phyloP scores from a whole-genome alignment of 2,888 invertebrate genomes.

The Neuroscelio doddi region DNA sequence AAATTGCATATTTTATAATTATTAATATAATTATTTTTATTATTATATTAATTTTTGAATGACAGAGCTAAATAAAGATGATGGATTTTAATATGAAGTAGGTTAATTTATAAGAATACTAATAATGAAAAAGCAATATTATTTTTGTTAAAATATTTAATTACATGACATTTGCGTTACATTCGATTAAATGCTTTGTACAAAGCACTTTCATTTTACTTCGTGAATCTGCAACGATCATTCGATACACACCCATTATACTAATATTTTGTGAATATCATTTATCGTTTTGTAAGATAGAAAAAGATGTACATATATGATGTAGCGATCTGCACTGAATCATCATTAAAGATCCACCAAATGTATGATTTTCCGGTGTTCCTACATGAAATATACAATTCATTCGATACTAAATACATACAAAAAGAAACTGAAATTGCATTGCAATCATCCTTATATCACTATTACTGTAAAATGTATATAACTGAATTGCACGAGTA shows the following conservation, averaged over 20 bases:
- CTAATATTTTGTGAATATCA: not conserved
- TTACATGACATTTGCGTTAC: not conserved
- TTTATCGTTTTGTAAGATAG: not conserved
- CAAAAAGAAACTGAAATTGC: slow-evolving; percentile 3
- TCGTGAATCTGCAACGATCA: slow-evolving; percentile 3
- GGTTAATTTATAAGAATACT: no score
- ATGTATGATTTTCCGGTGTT: not conserved
- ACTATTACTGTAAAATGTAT: slow-evolving; percentile 6
- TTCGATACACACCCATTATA: slow-evolving; percentile 1
- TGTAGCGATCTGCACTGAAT: slow-evolving; percentile 1
- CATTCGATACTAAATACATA: slow-evolving; percentile 8
- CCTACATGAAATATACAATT: slow-evolving; percentile 8
- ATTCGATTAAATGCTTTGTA: slow-evolving; percentile 6
- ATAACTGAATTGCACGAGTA: slow-evolving; percentile 9
- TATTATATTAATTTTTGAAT: no score
- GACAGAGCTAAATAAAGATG: no score
- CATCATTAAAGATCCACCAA: slow-evolving; percentile 7
- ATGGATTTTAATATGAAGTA: no score
- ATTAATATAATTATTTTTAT: no score
- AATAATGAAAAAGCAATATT: not conserved
- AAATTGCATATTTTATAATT: no score
- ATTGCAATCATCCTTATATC: slow-evolving; percentile 1
- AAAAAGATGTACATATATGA: not conserved
- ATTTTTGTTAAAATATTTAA: slow-evolving; percentile 10
- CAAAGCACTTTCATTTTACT: slow-evolving; percentile 4